Percentiles rank a stretch among this genome's conserved stretches.
Evolutionary conservation across 92 coral and sea anemone species (phyloP).

Genomic region (Plumapathes pennacea): DNA sequence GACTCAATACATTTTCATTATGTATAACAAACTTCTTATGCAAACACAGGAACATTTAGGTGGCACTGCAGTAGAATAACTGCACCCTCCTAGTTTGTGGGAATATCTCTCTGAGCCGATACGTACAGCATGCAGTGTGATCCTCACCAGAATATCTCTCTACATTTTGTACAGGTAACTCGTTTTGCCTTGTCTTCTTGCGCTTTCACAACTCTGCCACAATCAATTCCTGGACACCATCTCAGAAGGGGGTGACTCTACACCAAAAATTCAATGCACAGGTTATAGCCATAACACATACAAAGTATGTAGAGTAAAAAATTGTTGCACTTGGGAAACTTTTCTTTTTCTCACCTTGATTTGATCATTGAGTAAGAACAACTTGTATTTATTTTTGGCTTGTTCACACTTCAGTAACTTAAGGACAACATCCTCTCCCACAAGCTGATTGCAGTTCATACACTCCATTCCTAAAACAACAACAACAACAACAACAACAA

Average conservation of each 20-base stretch:
- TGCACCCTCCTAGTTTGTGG: no score
- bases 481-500: neutral
- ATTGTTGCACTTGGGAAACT: no score
- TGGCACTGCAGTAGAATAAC: no score
- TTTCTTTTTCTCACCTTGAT: slow-evolving; percentile 56
- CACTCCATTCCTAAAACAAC: slow-evolving; percentile 70
- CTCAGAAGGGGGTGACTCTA: slow-evolving; percentile 83
- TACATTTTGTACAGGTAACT: slow-evolving; percentile 74
- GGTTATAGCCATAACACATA: no score
- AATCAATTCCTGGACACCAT: slow-evolving; percentile 96
- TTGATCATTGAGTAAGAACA: slow-evolving; percentile 69
- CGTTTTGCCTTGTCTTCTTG: slow-evolving; percentile 78
- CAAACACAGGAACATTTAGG: no score
- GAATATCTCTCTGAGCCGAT: no score
- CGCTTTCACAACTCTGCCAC: slow-evolving; percentile 76
- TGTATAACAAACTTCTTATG: no score
- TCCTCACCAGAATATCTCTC: slow-evolving; percentile 79
- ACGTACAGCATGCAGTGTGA: no score
- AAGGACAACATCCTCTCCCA: slow-evolving; percentile 71
- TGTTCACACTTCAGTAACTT: slow-evolving; percentile 44
- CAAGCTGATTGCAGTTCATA: slow-evolving; percentile 73
- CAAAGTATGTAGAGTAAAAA: no score
- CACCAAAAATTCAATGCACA: no score
- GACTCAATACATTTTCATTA: no score
- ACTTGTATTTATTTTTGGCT: slow-evolving; percentile 52